Percentiles rank a stretch among this genome's conserved stretches.
These are phyloP conservation scores for Dicrurus megarhynchus DNA, from an alignment of 2,113 vertebrate genomes.

Conservation along the genomic window DNA sequence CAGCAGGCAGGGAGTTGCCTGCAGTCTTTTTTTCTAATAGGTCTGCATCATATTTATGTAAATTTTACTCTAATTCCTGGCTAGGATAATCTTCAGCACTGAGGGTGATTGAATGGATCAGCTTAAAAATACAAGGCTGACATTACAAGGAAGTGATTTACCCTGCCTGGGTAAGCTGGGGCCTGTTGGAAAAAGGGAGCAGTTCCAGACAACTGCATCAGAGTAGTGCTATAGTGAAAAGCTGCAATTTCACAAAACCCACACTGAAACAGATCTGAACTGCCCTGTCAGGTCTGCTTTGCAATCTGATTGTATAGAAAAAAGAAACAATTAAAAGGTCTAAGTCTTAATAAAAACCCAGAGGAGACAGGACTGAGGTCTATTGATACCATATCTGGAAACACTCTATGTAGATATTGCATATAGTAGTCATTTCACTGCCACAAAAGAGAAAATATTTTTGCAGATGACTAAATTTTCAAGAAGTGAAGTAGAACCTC, in stretches of 20 bases:
- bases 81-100: neutral
- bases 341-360: neutral
- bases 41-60: neutral
- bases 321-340: neutral
- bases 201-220: rapidly evolving
- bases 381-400: rapidly evolving
- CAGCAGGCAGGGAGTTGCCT: neutral
- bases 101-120: neutral
- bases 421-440: neutral
- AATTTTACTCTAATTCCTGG: neutral
- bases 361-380: neutral
- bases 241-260: neutral
- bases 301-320: neutral
- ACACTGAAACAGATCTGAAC: neutral
- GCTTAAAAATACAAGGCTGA: neutral
- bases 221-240: neutral
- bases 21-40: neutral
- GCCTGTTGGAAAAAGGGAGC: neutral
- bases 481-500: neutral
- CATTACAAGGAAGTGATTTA: neutral
- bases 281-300: neutral
- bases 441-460: neutral
- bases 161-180: neutral
- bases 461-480: neutral
- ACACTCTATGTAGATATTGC: neutral